phyloP scores from a whole-genome alignment of 2,888 invertebrate species.

The Phalera bucephala region DNA sequence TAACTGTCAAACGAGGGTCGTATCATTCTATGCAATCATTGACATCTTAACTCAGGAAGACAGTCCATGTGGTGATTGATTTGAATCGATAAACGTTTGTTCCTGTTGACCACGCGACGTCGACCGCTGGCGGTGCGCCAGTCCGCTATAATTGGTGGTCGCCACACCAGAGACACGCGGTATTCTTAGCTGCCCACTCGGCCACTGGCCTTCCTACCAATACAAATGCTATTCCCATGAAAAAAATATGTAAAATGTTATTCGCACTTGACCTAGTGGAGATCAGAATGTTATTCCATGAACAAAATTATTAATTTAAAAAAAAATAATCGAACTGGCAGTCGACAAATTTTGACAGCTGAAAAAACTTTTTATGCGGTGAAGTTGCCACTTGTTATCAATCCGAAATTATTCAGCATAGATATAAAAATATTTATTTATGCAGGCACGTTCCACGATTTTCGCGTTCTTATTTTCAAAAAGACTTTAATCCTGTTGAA shows the following conservation, averaged over 20 bases:
- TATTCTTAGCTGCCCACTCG: slow-evolving; percentile 86
- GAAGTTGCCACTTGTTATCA: too few species aligned
- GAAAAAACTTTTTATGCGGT: too few species aligned
- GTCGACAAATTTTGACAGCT: slow-evolving; percentile 6
- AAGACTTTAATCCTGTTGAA: too few species aligned
- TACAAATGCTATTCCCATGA: slow-evolving; percentile 52
- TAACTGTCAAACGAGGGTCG: too few species aligned
- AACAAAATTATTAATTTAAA: slow-evolving; percentile 43
- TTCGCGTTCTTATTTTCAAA: too few species aligned
- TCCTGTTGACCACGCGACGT: slow-evolving; percentile 65
- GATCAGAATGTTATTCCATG: slow-evolving; percentile 41
- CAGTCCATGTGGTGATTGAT: slow-evolving; percentile 56
- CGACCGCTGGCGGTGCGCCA: slow-evolving; percentile 88
- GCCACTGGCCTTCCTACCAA: slow-evolving; percentile 73
- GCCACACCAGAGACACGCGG: slow-evolving; percentile 82
- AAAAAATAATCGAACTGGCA: slow-evolving; percentile 22
- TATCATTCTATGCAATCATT: too few species aligned
- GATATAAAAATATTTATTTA: too few species aligned
- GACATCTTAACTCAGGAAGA: slow-evolving; percentile 27
- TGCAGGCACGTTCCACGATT: too few species aligned
- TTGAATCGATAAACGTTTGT: slow-evolving; percentile 63
- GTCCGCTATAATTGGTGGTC: slow-evolving; percentile 95
- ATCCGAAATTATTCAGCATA: too few species aligned
- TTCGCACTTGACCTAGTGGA: slow-evolving; percentile 80
- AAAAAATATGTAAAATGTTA: slow-evolving; percentile 54